A percentile compares a stretch with the other conserved stretches of the same genome.
Conservation (phyloP, 2,888 invertebrate genomes). For the Temnothorax ravouxi region DNA sequence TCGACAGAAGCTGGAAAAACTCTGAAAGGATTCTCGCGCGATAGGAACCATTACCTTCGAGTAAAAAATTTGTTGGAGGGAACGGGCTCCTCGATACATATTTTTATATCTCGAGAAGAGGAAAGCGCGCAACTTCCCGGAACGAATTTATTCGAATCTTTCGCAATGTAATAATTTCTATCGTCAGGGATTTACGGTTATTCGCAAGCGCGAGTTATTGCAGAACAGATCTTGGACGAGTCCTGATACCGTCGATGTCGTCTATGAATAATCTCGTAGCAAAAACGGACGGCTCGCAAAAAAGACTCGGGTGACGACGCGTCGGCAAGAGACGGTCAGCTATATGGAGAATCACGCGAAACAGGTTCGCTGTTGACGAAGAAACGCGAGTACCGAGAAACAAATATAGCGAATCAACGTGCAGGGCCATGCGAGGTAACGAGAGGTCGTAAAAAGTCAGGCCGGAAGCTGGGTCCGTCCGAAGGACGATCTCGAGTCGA, state of each 20-base stretch:
- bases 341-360: slow-evolving; percentile 28
- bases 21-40: slow-evolving; percentile 32
- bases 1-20: background rate
- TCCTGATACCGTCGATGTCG: background rate
- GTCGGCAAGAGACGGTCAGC: slow-evolving; percentile 19
- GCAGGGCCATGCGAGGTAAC: slow-evolving; percentile 37
- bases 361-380: slow-evolving; percentile 30
- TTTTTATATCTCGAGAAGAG: background rate
- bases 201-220: background rate
- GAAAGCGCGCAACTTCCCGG: background rate
- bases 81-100: background rate
- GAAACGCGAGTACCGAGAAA: slow-evolving; percentile 17
- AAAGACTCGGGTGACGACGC: slow-evolving; percentile 3
- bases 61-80: background rate
- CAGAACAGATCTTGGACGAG: background rate
- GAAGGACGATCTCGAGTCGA: slow-evolving; percentile 47
- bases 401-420: slow-evolving; percentile 36
- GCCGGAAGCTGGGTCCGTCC: slow-evolving; percentile 29
- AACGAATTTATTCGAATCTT: background rate
- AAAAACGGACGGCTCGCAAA: slow-evolving; percentile 32
- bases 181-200: background rate
- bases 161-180: slow-evolving; percentile 4
- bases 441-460: slow-evolving; percentile 44
- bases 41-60: too few relatives aligned
- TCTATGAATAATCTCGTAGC: slow-evolving; percentile 45